Conservation (phyloP, 2,113 vertebrate genomes). For the Crotalus horridus region DNA sequence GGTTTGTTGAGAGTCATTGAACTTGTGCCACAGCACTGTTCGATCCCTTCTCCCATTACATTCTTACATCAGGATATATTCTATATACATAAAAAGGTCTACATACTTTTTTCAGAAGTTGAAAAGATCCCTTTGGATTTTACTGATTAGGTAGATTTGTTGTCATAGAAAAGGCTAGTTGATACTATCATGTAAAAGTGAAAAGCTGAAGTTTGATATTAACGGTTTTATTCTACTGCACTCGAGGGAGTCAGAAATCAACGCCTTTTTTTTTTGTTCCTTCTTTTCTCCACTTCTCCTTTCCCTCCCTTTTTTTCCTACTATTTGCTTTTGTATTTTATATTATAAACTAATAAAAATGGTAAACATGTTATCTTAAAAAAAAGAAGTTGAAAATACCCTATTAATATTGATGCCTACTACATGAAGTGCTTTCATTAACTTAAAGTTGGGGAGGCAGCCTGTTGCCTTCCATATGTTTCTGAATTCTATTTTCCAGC, state of each 20-base stretch:
- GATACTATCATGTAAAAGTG: no score
- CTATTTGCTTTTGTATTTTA: no score
- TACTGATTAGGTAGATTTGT: no score
- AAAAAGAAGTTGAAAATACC: neutral
- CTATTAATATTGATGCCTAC: neutral
- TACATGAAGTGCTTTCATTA: neutral
- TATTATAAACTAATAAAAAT: no score
- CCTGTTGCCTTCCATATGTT: neutral
- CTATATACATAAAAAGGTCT: neutral
- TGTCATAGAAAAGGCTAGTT: no score
- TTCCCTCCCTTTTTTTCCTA: no score
- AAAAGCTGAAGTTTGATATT: no score
- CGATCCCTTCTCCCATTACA: neutral
- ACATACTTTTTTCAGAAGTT: neutral
- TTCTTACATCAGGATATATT: neutral
- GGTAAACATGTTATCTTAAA: no score
- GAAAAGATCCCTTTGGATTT: neutral
- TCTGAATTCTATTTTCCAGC: neutral
- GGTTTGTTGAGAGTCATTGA: neutral
- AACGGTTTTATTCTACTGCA: no score
- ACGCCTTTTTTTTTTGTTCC: no score
- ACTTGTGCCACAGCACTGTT: neutral
- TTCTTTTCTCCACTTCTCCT: no score
- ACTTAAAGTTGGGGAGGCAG: neutral
- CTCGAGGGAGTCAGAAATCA: no score